Evolutionary conservation across 2,113 vertebrate genomes (phyloP).

Genomic region (Hippocampus barbouri): DNA sequence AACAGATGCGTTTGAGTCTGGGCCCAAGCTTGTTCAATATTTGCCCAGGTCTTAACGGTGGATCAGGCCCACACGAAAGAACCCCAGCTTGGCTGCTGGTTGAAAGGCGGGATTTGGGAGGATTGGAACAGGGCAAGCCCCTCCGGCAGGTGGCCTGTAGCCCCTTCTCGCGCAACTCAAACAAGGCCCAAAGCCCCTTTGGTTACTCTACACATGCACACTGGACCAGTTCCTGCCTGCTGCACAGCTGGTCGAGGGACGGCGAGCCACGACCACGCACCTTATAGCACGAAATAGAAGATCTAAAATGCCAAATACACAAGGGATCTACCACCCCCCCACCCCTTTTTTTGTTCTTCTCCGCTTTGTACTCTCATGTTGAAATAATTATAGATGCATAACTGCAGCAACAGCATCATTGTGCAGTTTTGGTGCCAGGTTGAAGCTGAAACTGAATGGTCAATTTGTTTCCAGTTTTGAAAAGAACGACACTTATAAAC

Average conservation of each 20-base stretch:
- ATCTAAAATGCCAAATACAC: background rate
- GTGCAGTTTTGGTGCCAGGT: background rate
- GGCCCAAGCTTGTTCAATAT: conserved; percentile 64
- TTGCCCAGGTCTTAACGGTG: conserved; percentile 61
- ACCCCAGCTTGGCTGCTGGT: conserved; percentile 59
- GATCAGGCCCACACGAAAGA: conserved; percentile 69
- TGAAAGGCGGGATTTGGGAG: conserved; percentile 59
- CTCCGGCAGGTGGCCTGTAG: conserved; percentile 64
- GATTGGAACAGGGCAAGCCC: conserved; percentile 56
- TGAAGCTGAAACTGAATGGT: background rate
- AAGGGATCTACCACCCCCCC: background rate
- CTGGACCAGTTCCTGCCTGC: conserved; percentile 49
- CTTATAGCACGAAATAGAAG: background rate
- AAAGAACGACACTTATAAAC: too few relatives aligned
- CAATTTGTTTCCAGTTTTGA: background rate
- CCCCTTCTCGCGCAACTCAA: conserved; percentile 54
- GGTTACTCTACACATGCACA: conserved; percentile 57
- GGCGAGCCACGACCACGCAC: conserved; percentile 43
- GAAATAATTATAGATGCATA: too few relatives aligned
- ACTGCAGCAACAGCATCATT: background rate
- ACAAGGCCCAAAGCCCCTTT: conserved; percentile 45
- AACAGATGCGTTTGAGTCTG: conserved; percentile 70
- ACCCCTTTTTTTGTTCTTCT: background rate
- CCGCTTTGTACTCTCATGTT: too few relatives aligned
- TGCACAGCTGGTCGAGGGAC: conserved; percentile 50